Conservation (phyloP, 2,888 invertebrate species). For the Polymixis lichenea region DNA sequence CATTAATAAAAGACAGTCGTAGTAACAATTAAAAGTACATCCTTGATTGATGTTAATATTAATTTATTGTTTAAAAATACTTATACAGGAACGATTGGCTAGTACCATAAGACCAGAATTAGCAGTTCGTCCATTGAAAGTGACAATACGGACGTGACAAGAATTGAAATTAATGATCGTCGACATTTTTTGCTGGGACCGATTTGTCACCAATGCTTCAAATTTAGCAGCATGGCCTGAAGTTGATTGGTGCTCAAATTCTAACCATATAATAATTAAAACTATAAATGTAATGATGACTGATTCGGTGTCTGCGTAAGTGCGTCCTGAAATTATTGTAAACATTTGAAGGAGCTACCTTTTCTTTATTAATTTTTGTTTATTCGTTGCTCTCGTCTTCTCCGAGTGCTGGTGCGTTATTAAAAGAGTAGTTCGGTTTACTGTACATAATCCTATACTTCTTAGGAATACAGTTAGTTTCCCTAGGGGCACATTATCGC, state of each 20-base stretch:
- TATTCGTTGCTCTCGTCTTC: not conserved
- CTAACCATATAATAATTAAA: slow-evolving; percentile 6
- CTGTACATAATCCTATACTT: not conserved
- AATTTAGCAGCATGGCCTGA: slow-evolving; percentile 17
- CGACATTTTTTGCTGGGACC: slow-evolving; percentile 29
- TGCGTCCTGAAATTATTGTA: not conserved
- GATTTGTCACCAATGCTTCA: slow-evolving; percentile 42
- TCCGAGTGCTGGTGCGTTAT: not conserved
- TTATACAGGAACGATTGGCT: slow-evolving; percentile 12
- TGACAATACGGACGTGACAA: slow-evolving; percentile 52
- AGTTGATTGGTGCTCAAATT: slow-evolving; percentile 5
- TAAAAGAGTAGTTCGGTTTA: no score
- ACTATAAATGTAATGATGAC: slow-evolving; percentile 5
- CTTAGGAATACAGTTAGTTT: not conserved
- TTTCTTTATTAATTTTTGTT: not conserved
- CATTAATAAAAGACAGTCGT: slow-evolving; percentile 4
- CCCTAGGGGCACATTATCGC: not conserved
- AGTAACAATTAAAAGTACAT: slow-evolving; percentile 23
- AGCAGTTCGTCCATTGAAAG: slow-evolving; percentile 45
- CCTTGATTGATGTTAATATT: slow-evolving; percentile 23
- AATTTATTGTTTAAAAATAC: slow-evolving; percentile 39
- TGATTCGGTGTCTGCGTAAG: not conserved
- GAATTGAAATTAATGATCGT: slow-evolving; percentile 43
- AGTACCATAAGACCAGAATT: slow-evolving; percentile 24
- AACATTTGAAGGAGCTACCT: not conserved